Evolutionary conservation across 2,113 vertebrate genomes (phyloP).

Genomic region (Cyanoliseus patagonus): DNA sequence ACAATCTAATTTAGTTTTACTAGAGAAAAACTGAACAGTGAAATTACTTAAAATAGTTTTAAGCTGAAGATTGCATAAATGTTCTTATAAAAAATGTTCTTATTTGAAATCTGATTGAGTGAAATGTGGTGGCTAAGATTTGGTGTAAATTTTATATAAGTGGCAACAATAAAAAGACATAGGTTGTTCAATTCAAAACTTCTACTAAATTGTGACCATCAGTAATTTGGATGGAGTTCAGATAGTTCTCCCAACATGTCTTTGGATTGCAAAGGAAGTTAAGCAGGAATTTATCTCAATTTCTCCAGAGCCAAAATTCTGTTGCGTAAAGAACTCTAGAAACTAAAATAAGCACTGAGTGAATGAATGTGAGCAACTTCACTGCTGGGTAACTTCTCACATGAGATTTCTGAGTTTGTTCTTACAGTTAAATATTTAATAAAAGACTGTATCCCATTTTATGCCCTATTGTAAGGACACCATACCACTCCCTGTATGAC

Average conservation of each 20-base stretch:
- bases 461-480: neutral
- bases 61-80: neutral
- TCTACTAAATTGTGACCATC: neutral
- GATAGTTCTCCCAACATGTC: neutral
- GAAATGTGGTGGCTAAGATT: neutral
- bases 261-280: neutral
- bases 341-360: neutral
- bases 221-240: neutral
- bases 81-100: neutral
- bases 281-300: neutral
- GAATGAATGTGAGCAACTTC: neutral
- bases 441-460: neutral
- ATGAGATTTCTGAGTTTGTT: neutral
- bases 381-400: neutral
- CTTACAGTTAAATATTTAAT: neutral
- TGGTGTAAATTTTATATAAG: neutral
- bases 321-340: neutral
- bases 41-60: constrained; percentile 38
- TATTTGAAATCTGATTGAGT: neutral
- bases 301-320: neutral
- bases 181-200: neutral
- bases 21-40: constrained; percentile 9
- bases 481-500: too few species aligned
- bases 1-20: constrained; percentile 44
- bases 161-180: neutral